phyloP scores from a whole-genome alignment of 2,888 invertebrate species.

The Limnephilus lunatus region DNA sequence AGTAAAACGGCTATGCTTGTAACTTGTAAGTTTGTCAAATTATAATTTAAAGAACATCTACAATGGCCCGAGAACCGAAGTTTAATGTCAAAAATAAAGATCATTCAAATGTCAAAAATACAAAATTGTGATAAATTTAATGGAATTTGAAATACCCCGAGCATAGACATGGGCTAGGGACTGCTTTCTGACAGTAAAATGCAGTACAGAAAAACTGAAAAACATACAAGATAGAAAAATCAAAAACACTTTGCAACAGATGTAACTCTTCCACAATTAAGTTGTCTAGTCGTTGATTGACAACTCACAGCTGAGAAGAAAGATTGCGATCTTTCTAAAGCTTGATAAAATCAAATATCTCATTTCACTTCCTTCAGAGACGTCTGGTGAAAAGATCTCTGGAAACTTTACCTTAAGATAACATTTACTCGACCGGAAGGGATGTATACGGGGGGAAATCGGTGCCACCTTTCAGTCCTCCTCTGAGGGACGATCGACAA shows the following conservation, averaged over 20 bases:
- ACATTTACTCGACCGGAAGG: not conserved
- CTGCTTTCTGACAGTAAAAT: not conserved
- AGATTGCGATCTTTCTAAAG: not conserved
- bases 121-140: too few species aligned
- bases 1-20: too few species aligned
- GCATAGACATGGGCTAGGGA: not conserved
- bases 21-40: too few species aligned
- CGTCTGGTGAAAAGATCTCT: not conserved
- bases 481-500: not conserved
- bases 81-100: too few species aligned
- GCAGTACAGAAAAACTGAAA: not conserved
- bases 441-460: not conserved
- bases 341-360: not conserved
- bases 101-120: too few species aligned
- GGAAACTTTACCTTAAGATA: not conserved
- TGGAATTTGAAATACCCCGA: too few species aligned
- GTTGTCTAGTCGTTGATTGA: not conserved
- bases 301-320: not conserved
- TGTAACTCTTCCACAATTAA: not conserved
- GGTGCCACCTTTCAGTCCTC: not conserved
- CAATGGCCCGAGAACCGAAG: too few species aligned
- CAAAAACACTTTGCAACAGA: not conserved
- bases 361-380: not conserved
- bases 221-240: not conserved
- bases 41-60: too few species aligned